Base-by-base conservation (phyloP, 2,888 invertebrate species). In the Neoitamus cyanurus region DNA sequence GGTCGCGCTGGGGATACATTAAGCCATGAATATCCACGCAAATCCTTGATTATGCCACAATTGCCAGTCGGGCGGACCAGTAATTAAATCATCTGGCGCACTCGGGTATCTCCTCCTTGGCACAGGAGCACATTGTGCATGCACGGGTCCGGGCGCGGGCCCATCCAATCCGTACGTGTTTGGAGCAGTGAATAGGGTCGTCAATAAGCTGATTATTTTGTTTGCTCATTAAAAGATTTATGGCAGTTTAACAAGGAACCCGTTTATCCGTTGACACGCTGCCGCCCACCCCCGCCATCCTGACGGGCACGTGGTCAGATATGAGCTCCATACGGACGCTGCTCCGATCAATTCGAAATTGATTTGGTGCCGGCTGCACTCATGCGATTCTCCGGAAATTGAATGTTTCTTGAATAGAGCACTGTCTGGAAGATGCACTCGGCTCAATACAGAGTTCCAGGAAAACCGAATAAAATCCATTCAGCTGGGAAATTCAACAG, bases 191-290 rank as follows among this genome's bases (percentile, higher is more conserved):
- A n/a, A 77, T 42, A n/a, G 42, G 28, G 31, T 30, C 78, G 58
- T 78, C 78, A 78, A 58, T 46, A 31, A 78, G 34, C 48, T 48
- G 78, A 78, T 78, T 78, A 48, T 78, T 78, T 58, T 58, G 78
- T 78, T 28, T 78, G 78, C 34, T 58, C 78, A 78, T 78, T 78
- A 78, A 78, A 78, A 78, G 78, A 78, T 78, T 78, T 78, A 78
- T 78, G 78, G 13, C 4, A 48, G 15, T 34, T 58, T 58, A 58
- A 31, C 37, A 15, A 46, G 42, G 48, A 78, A 20, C 34, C 30
- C 31, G 78, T 78, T 78, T 78, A 78, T 58, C 31, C 78, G 30
- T 78, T 78, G 46, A 58, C 48, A 78, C 48, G 25, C 9, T 20
- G 3, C 2, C 25, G 1, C 1, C 58, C 25, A 58, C 58, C 58